A percentile compares a stretch with the other conserved stretches of the same genome.
These are phyloP conservation scores for Rhizomys pruinosus DNA, from an alignment of 2,113 vertebrate genomes.

Conservation along the genomic window DNA sequence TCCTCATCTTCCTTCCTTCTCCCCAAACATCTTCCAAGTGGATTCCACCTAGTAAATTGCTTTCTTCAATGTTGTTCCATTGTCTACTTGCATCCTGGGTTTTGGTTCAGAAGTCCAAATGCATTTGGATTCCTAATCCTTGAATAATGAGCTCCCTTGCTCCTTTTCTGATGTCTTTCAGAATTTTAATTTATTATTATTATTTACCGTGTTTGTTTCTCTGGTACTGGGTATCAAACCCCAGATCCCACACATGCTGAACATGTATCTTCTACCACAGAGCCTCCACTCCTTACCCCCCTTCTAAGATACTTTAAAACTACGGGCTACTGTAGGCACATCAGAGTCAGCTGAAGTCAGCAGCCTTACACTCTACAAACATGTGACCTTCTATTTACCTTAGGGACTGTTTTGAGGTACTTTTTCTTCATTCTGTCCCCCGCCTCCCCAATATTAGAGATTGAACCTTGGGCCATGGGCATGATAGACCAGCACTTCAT, in stretches of 20 bases:
- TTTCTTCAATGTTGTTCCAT: not conserved
- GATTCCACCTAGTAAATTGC: not conserved
- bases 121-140: not conserved
- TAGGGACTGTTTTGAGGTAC: not conserved
- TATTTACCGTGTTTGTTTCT: not conserved
- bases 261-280: not conserved
- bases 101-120: not conserved
- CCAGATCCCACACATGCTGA: not conserved
- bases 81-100: not conserved
- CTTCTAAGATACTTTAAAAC: not conserved
- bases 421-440: rapidly evolving
- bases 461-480: not conserved
- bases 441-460: not conserved
- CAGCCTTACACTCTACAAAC: not conserved
- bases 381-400: not conserved
- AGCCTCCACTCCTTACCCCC: not conserved
- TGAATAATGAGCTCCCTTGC: not conserved
- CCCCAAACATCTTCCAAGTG: not conserved
- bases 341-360: not conserved
- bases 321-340: not conserved
- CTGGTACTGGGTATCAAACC: not conserved
- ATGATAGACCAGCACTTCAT: not conserved
- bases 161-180: not conserved
- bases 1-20: not conserved
- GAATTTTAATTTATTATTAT: not conserved